Conservation (phyloP, 2,113 vertebrate species). For the Ia io region DNA sequence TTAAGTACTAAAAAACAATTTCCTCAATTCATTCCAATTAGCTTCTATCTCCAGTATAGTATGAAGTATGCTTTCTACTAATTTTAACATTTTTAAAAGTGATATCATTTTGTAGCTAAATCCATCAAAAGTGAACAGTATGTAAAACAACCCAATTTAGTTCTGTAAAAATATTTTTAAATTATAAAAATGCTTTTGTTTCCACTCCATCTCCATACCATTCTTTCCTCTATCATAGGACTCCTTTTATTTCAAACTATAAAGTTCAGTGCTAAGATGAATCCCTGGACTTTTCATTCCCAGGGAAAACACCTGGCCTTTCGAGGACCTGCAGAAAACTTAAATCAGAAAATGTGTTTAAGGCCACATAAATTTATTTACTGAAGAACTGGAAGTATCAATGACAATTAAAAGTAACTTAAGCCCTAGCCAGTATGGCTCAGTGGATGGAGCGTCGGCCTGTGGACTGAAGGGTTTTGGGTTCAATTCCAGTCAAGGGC, state of each 20-base stretch:
- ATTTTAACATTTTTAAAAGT: conserved; percentile 6
- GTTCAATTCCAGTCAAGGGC: too few relatives aligned
- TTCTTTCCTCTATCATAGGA: not conserved
- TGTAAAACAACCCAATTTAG: not conserved
- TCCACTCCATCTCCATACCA: not conserved
- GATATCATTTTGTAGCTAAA: conserved; percentile 32
- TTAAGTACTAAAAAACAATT: conserved; percentile 26
- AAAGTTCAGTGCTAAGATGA: conserved; percentile 28
- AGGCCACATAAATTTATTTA: conserved; percentile 12
- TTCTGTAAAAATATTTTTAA: conserved; percentile 30
- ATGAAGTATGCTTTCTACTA: not conserved
- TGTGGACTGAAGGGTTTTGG: too few relatives aligned
- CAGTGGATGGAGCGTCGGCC: too few relatives aligned
- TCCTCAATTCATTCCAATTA: conserved; percentile 32
- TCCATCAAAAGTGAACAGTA: conserved; percentile 27
- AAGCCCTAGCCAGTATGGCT: not conserved
- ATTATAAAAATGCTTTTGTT: conserved; percentile 33
- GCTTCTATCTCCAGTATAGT: conserved; percentile 1
- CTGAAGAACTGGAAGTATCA: not conserved
- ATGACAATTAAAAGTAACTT: conserved; percentile 27
- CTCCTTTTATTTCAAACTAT: conserved; percentile 47
- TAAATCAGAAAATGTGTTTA: conserved; percentile 45
- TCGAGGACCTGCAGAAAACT: not conserved
- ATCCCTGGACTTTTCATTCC: not conserved
- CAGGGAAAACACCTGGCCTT: conserved; percentile 29